Evolutionary conservation across 2,113 vertebrate species (phyloP), one percentile per base, ranked within the genome.

Genomic region (Probosciger aterrimus): DNA sequence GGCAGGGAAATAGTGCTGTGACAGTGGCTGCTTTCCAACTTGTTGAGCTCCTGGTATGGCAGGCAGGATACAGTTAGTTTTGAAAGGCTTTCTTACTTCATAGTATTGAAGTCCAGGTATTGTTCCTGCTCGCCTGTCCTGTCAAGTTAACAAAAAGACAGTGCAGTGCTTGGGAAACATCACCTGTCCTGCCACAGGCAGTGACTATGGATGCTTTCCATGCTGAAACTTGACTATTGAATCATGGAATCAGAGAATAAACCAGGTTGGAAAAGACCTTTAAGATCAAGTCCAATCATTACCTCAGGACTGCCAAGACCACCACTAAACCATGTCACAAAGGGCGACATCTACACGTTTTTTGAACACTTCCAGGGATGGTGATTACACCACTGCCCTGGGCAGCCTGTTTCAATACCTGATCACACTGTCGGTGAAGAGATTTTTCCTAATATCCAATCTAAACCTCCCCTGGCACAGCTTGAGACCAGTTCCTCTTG

Each of bases 81-180:
- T 6, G 63, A 41, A 49, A 53, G 37, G 11, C 17, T 53, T 22
- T 11, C 41, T 39, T 49, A 1, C 17, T 37, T 65, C 11, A 0
- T 7, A 0, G 20, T 4, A 10, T 12, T 13, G 6, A 19, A 18
- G 28, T 14, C 1, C 8, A 24, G 31, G 43, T 6, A 0, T 8
- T 5, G 22, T 24, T 23, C 3, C 8, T 2, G 5, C 52, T 41
- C 2, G 3, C 35, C 37, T 6, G 33, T 3, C 14, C 31, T 4
- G 33, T 7, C 88, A 7, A 23, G 18, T 27, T 22, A 37, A 33
- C 14, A 14, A 37, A 11, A 12, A 16, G 44, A 13, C 4, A 14
- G 2, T 0, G 9, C 4, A 1, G 8, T 2, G 0, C 23, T 1
- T 5, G 46, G 57, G 43, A 15, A 19, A 3, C 2, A 1, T 4